Base-by-base conservation (phyloP, 2,888 invertebrate genomes). In the Drosophila nr. perissopoda region DNA sequence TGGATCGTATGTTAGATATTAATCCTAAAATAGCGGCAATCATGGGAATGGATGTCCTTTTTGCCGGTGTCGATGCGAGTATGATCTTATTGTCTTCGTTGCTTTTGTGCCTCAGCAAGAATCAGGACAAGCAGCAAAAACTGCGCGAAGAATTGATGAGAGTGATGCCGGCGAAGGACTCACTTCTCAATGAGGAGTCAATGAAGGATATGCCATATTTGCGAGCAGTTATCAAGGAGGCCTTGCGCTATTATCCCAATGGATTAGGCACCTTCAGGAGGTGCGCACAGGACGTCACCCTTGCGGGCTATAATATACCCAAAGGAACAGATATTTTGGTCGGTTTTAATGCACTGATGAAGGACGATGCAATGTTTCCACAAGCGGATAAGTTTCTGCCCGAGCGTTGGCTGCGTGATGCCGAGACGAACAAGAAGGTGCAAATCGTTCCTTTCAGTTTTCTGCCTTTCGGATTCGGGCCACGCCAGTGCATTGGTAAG, bases 151-250 rank as follows among this genome's bases (percentile, higher is more conserved):
- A 96, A 90, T 83, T 95, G 10, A 69, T 92, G 0, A 91, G 90
- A 0, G 91, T 93, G 6, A 84, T 94, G 64, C 93, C 94, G 0
- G 76, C 90, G 1, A 93, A 93, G 70, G 86, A 93, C 7, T 90
- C 93, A 0, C 83, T 90, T 4, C 81, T 94, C 1, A 94, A 93
- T 0, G 89, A 93, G 4, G 91, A 93, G 5, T 89, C 93, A 60
- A 91, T 94, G 66, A 92, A 93, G 51, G 89, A 94, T 59, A 93
- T 95, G 73, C 94, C 94, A 0, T 97, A 96, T 83, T 89, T 97
- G 27, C 95, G 94, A 72, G 96, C 96, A 0, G 96, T 96, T 80
- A 94, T 97, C 46, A 97, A 96, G 88, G 97, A 97, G 91, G 94
- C 95, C 0, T 91, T 96, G 68, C 94, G 96, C 82, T 75, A 95